A percentile compares a stretch with the other conserved stretches of the same genome.
phyloP scores from a whole-genome alignment of 1,140 invertebrate species.

The Anagrus nilaparvatae region DNA sequence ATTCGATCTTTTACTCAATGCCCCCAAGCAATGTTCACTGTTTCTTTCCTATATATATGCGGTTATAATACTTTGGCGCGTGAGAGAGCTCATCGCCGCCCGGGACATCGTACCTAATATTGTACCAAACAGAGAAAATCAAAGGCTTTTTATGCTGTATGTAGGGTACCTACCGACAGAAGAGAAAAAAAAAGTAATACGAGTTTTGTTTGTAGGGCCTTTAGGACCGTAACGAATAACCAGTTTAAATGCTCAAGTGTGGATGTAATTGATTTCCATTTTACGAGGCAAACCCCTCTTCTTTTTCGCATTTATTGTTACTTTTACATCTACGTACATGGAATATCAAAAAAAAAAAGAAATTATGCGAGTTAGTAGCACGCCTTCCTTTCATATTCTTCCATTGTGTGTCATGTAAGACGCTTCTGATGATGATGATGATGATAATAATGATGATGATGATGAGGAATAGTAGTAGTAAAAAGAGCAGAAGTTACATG shows the following conservation, averaged over 20 bases:
- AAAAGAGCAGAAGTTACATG: too few relatives aligned
- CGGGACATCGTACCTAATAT: neutral
- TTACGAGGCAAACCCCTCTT: slow-evolving; percentile 35
- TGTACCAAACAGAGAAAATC: neutral
- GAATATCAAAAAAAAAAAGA: too few relatives aligned
- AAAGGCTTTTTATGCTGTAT: neutral
- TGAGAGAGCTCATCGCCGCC: neutral
- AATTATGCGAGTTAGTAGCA: too few relatives aligned
- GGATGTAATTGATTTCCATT: slow-evolving; percentile 46
- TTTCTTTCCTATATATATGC: too few relatives aligned
- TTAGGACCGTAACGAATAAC: slow-evolving; percentile 43
- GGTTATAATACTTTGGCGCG: too few relatives aligned
- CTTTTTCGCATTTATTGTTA: slow-evolving; percentile 13
- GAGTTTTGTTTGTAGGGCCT: slow-evolving; percentile 21
- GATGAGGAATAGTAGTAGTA: too few relatives aligned
- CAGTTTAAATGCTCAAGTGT: slow-evolving; percentile 45
- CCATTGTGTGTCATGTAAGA: too few relatives aligned
- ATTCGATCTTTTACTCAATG: slow-evolving; percentile 10
- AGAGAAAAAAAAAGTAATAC: too few relatives aligned
- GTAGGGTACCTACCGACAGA: too few relatives aligned
- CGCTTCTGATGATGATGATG: too few relatives aligned
- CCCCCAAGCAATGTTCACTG: slow-evolving; percentile 37
- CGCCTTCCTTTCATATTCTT: too few relatives aligned
- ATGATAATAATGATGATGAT: too few relatives aligned
- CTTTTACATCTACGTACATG: neutral